Conservation (phyloP, 1,140 invertebrate genomes). For the Marisa cornuarietis region DNA sequence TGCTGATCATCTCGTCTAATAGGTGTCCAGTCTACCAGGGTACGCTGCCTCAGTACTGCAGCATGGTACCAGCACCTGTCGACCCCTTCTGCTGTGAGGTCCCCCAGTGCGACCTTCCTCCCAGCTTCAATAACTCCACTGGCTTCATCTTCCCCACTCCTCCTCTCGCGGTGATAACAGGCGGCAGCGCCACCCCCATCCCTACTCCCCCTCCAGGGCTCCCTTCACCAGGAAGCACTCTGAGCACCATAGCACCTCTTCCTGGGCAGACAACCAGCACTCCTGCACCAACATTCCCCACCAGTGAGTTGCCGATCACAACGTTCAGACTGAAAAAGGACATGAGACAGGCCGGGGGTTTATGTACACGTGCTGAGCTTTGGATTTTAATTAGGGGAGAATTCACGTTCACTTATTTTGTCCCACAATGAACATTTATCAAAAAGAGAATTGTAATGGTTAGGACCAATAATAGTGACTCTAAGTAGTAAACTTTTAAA, state of each 20-base stretch:
- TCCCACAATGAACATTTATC: no score
- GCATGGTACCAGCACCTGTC: slow-evolving; percentile 39
- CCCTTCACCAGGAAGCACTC: slow-evolving; percentile 15
- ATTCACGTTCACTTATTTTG: not conserved
- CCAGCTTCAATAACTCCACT: slow-evolving; percentile 7
- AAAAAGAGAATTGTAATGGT: no score
- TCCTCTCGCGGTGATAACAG: slow-evolving; percentile 15
- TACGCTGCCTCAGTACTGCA: slow-evolving; percentile 41
- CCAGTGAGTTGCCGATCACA: slow-evolving; percentile 11
- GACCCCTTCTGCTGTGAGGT: slow-evolving; percentile 48
- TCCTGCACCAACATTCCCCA: slow-evolving; percentile 24
- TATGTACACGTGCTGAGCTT: not conserved
- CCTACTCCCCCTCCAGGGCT: slow-evolving; percentile 19
- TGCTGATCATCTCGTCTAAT: not conserved
- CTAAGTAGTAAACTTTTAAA: no score
- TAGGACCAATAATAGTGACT: no score
- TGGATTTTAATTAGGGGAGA: not conserved
- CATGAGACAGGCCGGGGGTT: not conserved
- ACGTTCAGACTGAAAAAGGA: no score
- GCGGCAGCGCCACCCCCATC: slow-evolving; percentile 28
- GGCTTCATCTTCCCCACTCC: slow-evolving; percentile 27
- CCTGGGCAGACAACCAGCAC: slow-evolving; percentile 26
- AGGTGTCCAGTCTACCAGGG: slow-evolving; percentile 42
- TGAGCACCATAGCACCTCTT: slow-evolving; percentile 26
- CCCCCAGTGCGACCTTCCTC: slow-evolving; percentile 38